A percentile compares a stretch with the other conserved stretches of the same genome.
These are phyloP conservation scores for Oryzias melastigma DNA, from an alignment of 2,113 vertebrate genomes.

Conservation along the genomic window DNA sequence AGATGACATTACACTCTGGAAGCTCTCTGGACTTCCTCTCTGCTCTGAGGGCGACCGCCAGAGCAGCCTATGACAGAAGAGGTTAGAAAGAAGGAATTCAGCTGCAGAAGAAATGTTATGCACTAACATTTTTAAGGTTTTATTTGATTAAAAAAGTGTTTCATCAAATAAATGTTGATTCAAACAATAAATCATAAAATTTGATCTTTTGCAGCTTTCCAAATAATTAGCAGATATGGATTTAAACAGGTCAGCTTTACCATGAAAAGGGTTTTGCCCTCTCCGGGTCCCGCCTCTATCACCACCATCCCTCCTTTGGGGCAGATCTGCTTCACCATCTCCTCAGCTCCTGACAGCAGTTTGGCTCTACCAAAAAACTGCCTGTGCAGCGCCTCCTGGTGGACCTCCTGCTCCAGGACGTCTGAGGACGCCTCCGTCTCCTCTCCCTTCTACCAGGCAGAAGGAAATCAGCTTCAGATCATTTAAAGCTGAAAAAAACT, in stretches of 20 bases:
- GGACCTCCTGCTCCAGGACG: conserved; percentile 71
- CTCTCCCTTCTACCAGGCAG: conserved; percentile 40
- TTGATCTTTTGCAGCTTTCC: not conserved
- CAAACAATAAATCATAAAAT: too few relatives aligned
- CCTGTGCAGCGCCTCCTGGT: conserved; percentile 73
- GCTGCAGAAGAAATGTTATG: not conserved
- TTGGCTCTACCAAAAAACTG: conserved; percentile 75
- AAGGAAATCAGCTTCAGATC: not conserved
- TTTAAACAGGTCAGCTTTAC: conserved; percentile 20
- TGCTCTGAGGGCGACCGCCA: conserved; percentile 67
- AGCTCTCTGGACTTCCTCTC: conserved; percentile 41
- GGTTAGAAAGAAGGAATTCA: not conserved
- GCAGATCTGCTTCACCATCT: conserved; percentile 58
- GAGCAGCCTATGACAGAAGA: conserved; percentile 66
- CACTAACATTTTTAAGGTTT: not conserved
- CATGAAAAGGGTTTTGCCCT: conserved; percentile 86
- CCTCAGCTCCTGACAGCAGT: conserved; percentile 53
- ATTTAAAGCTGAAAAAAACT: not conserved
- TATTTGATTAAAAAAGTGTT: too few relatives aligned
- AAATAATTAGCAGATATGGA: rapidly evolving
- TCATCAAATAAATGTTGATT: too few relatives aligned
- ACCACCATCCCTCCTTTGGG: conserved; percentile 74
- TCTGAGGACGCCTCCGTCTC: conserved; percentile 42
- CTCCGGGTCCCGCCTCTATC: conserved; percentile 77
- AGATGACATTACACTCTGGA: conserved; percentile 71